phyloP scores from a whole-genome alignment of 35 echinoderm and acorn worm species.

The Amphiura filiformis region DNA sequence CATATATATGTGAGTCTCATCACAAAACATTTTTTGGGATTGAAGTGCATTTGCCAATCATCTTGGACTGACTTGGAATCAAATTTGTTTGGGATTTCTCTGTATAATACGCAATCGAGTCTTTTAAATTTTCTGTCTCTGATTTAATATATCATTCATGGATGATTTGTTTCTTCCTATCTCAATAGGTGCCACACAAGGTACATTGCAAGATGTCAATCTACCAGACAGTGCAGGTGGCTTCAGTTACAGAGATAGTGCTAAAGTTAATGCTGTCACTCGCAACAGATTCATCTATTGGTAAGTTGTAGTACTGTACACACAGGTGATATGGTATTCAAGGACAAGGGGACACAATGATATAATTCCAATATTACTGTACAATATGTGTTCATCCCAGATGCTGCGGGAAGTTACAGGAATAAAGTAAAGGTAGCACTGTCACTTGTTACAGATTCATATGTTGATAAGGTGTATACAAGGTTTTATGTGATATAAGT shows the following conservation, averaged over 20 bases:
- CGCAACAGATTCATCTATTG: conserved; percentile 73
- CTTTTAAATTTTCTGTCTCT: not conserved
- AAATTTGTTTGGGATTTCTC: not conserved
- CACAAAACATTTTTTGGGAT: too few species aligned
- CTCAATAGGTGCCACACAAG: conserved; percentile 74
- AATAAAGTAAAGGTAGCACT: not conserved
- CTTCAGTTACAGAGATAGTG: conserved; percentile 63
- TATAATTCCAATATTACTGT: not conserved
- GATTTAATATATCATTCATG: too few species aligned
- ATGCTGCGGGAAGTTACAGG: not conserved
- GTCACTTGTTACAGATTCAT: too few species aligned
- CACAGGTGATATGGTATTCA: not conserved
- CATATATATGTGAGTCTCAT: too few species aligned
- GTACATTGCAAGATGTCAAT: conserved; percentile 89
- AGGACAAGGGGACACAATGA: not conserved
- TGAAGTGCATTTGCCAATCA: too few species aligned
- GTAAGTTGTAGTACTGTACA: conserved; percentile 33
- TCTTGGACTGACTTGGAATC: too few species aligned
- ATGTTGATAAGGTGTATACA: too few species aligned
- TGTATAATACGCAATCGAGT: not conserved
- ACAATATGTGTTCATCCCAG: not conserved
- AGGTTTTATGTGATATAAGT: too few species aligned
- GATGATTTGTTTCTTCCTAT: too few species aligned
- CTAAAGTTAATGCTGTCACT: conserved; percentile 37
- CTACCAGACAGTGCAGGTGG: conserved; percentile 80